Base-by-base conservation (phyloP, 1,140 invertebrate species). In the Hesperophylax magnus region DNA sequence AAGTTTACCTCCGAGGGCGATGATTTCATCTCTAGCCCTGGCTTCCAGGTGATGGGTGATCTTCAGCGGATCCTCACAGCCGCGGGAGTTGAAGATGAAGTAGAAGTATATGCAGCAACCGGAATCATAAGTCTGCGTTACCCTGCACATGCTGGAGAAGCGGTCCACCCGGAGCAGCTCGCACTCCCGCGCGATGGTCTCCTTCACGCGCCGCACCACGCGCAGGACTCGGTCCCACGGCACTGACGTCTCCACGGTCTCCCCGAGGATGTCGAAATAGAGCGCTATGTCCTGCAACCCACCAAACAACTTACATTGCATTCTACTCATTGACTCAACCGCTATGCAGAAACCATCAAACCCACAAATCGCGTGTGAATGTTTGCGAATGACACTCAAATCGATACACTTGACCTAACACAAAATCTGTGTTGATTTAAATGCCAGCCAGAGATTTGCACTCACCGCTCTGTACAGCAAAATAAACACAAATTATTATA, bases 81-180 rank as follows among this genome's bases (percentile, higher is more conserved):
- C 88, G 9, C 92, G 89, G 6, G 87, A 86, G 86, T 96, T 97
- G 88, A 98, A 98, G 0, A 93, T 98, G 91, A 99, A 97, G 88
- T 99, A 99, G 88, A 99, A 99, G 87, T 99, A 99, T 65, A 99
- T 94, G 87, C 98, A 99, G 84, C 98, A 98, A 0, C 98, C 98
- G 1, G 95, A 94, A 88, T 99, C 98, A 86, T 99, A 98, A 1
- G 97, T 98, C 89, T 99, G 98, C 4, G 98, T 99, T 0, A 99
- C 95, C 6, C 98, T 90, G 85, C 94, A 96, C 6, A 95, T 96
- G 8, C 96, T 92, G 24, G 95, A 90, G 81, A 91, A 94, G 77
- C 93, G 87, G 1, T 86, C 85, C 27, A 97, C 93, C 11, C 90
- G 90, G 1, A 90, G 87, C 11, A 86, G 90, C 81, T 91, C 88